Conservation (phyloP, 2,888 invertebrate genomes). For the Chaetogeoica ovagalla region DNA sequence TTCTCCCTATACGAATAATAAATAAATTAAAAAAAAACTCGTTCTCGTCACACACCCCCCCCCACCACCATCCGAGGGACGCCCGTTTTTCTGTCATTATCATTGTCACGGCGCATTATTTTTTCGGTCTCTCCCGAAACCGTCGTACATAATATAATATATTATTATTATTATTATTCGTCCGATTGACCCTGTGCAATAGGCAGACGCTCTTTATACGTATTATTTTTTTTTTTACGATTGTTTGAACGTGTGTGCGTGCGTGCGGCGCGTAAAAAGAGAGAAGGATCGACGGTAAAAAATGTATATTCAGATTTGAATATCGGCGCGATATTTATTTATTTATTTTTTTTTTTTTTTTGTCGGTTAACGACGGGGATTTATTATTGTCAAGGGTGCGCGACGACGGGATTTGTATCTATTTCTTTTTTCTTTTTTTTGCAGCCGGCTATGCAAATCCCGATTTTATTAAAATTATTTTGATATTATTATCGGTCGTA, state of each 20-base stretch:
- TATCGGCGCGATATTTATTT: slow-evolving; percentile 42
- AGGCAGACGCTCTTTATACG: not conserved
- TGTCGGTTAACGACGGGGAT: slow-evolving; percentile 49
- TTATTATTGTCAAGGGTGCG: slow-evolving; percentile 50
- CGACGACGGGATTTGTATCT: not conserved
- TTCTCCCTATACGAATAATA: not conserved
- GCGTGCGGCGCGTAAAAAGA: slow-evolving; percentile 17
- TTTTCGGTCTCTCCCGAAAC: slow-evolving; percentile 30
- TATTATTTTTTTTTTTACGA: slow-evolving; percentile 25
- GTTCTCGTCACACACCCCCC: not conserved
- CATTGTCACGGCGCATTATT: slow-evolving; percentile 47
- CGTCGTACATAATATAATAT: slow-evolving; percentile 5
- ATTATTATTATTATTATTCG: slow-evolving; percentile 39
- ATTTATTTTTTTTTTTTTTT: not conserved
- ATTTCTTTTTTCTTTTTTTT: slow-evolving; percentile 31
- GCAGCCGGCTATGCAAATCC: slow-evolving; percentile 53
- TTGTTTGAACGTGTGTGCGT: slow-evolving; percentile 1
- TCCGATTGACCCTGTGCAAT: slow-evolving; percentile 35
- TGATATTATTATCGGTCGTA: slow-evolving; percentile 26
- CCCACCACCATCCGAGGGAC: not conserved
- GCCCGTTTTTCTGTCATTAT: slow-evolving; percentile 32
- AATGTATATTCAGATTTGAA: slow-evolving; percentile 44
- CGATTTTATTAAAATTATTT: slow-evolving; percentile 52
- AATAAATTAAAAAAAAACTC: not conserved
- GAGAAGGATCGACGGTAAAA: slow-evolving; percentile 29